phyloP scores from a whole-genome alignment of 2,113 vertebrate species.

The Cepphus grylle region DNA sequence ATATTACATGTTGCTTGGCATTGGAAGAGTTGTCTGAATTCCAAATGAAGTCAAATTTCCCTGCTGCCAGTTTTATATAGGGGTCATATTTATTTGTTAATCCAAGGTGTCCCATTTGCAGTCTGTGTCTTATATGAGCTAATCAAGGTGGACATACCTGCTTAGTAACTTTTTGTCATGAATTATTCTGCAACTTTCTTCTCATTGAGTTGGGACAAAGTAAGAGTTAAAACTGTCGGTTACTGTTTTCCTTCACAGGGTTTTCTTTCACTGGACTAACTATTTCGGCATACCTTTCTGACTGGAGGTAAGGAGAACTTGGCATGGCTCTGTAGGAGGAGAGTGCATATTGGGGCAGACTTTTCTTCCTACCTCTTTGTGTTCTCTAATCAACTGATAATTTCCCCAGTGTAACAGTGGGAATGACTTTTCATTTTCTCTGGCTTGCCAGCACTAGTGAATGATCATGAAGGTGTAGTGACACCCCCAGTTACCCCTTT shows the following conservation, averaged over 20 bases:
- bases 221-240: neutral
- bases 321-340: fast-evolving
- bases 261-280: neutral
- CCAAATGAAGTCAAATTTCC: neutral
- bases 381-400: neutral
- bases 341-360: neutral
- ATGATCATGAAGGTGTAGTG: neutral
- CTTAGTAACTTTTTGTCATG: neutral
- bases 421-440: neutral
- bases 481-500: neutral
- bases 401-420: neutral
- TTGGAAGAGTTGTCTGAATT: neutral
- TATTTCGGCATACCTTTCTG: neutral
- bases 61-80: neutral
- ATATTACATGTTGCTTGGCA: neutral
- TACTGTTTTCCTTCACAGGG: neutral
- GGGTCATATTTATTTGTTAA: neutral
- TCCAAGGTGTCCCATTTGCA: neutral
- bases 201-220: neutral
- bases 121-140: neutral
- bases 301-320: neutral
- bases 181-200: neutral
- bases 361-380: neutral
- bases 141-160: neutral
- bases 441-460: neutral